phyloP scores from a whole-genome alignment of 2,888 invertebrate species.

The Hyles lineata region DNA sequence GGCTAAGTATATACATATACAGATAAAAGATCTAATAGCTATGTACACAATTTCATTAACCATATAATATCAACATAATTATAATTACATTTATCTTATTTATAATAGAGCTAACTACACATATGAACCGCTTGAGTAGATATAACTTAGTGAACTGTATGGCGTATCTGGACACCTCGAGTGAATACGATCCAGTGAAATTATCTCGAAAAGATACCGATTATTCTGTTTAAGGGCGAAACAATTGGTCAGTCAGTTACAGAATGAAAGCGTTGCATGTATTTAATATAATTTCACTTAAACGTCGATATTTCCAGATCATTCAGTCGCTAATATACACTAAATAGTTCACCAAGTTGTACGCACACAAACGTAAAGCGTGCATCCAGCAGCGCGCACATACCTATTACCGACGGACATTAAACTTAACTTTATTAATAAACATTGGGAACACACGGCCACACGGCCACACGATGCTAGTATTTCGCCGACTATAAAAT shows the following conservation, averaged over 20 bases:
- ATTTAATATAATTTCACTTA: neutral
- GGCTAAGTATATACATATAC: conserved; percentile 56
- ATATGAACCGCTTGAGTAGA: neutral
- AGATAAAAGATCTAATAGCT: conserved; percentile 48
- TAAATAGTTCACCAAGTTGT: conserved; percentile 14
- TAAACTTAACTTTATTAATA: conserved; percentile 1
- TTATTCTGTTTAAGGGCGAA: neutral
- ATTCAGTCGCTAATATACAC: neutral
- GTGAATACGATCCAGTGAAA: neutral
- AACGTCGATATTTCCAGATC: neutral
- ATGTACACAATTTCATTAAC: conserved; percentile 65
- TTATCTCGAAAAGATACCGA: neutral
- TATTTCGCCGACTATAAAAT: neutral
- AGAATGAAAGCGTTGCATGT: neutral
- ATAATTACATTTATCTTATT: conserved; percentile 54
- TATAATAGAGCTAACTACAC: neutral
- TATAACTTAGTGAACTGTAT: conserved; percentile 12
- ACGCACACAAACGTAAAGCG: neutral
- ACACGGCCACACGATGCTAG: neutral
- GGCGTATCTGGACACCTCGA: neutral
- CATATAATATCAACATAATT: conserved; percentile 70
- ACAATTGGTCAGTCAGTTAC: neutral
- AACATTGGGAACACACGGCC: conserved; percentile 2
- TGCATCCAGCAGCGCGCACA: neutral
- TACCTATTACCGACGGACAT: neutral